phyloP scores from a whole-genome alignment of 2,113 vertebrate species.

The Pteronura brasiliensis region DNA sequence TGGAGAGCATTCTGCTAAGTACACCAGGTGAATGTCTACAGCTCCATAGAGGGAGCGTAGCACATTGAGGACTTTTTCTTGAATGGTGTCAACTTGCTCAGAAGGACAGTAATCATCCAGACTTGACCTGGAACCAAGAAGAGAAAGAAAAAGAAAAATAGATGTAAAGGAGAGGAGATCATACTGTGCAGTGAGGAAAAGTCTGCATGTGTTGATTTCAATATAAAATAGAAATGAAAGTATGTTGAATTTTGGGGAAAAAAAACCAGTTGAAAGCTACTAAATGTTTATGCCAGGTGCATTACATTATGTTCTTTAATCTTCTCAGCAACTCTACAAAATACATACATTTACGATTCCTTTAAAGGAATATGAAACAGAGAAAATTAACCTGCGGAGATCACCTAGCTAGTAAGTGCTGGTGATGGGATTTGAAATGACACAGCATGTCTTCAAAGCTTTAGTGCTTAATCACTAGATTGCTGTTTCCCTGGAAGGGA shows the following conservation, averaged over 20 bases:
- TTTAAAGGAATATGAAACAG: not conserved
- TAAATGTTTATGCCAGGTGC: not conserved
- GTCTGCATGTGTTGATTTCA: constrained; percentile 32
- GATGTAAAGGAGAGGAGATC: not conserved
- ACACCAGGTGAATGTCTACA: constrained; percentile 90
- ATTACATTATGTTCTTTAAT: not conserved
- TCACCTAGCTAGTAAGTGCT: not conserved
- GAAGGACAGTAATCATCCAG: constrained; percentile 97
- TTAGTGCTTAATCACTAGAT: not conserved
- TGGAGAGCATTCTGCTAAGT: constrained; percentile 76
- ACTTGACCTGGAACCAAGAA: constrained; percentile 88
- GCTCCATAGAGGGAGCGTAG: constrained; percentile 86
- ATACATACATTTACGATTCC: not conserved
- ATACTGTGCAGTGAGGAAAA: constrained; percentile 5
- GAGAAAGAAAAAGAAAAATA: constrained; percentile 8
- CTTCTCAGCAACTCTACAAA: not conserved
- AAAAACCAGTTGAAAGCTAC: not conserved
- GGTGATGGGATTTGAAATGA: not conserved
- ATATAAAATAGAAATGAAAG: not conserved
- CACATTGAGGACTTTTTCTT: constrained; percentile 86
- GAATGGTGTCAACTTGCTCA: constrained; percentile 94
- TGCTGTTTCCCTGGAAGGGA: not conserved
- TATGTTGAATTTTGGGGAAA: not conserved
- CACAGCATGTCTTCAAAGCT: not conserved
- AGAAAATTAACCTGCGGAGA: not conserved